Evolutionary conservation across 2,888 invertebrate species (phyloP).

Genomic region (Limenitis camilla): DNA sequence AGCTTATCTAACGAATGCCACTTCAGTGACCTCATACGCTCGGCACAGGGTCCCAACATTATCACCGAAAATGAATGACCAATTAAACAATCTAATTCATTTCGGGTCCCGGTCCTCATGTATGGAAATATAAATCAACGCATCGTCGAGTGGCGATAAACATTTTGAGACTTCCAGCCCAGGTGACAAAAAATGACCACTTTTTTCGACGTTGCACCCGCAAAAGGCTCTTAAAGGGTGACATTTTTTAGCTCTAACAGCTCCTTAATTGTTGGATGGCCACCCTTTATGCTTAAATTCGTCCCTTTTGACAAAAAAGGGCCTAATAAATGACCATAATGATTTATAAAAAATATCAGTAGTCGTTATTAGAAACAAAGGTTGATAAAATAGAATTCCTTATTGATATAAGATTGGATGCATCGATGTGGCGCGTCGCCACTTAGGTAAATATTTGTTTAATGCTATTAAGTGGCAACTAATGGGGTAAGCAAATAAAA

Average conservation of each 20-base stretch:
- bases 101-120: constrained; percentile 46
- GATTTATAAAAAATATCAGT: constrained; percentile 51
- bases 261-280: constrained; percentile 65
- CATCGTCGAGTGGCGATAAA: constrained; percentile 70
- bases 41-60: constrained; percentile 46
- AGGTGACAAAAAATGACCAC: constrained; percentile 69
- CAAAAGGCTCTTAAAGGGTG: constrained; percentile 60
- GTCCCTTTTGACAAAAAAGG: constrained; percentile 59
- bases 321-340: constrained; percentile 62
- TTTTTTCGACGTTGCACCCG: constrained; percentile 57
- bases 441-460: constrained; percentile 60
- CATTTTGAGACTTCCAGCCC: constrained; percentile 71
- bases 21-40: constrained; percentile 53
- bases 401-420: constrained; percentile 38
- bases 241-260: constrained; percentile 68
- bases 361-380: constrained; percentile 38
- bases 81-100: constrained; percentile 73
- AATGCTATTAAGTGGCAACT: constrained; percentile 57
- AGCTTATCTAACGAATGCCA: constrained; percentile 40
- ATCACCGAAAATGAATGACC: constrained; percentile 71
- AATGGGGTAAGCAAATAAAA: constrained; percentile 65
- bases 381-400: constrained; percentile 54
- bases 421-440: constrained; percentile 44
- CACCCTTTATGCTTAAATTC: constrained; percentile 59
- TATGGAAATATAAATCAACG: constrained; percentile 72